These are phyloP conservation scores for Orchestes rusci DNA, from an alignment of 2,888 invertebrate species.

Conservation along the genomic window DNA sequence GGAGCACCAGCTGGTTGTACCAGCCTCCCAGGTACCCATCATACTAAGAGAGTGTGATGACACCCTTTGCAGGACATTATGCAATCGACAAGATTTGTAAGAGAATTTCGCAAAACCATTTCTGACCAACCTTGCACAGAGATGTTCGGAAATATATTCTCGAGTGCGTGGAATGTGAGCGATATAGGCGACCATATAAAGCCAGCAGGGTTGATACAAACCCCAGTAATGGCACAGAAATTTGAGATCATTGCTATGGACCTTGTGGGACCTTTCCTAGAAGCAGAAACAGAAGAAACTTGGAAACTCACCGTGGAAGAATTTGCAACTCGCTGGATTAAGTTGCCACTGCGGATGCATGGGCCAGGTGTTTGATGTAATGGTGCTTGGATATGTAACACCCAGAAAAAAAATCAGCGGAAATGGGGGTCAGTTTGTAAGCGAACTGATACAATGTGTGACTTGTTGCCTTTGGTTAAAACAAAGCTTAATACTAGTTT, in stretches of 20 bases:
- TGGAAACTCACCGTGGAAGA: slow-evolving; percentile 25
- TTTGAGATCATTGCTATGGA: no score
- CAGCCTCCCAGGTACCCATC: slow-evolving; percentile 1
- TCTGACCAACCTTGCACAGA: slow-evolving; percentile 1
- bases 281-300: no score
- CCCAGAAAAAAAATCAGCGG: no score
- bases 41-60: no score
- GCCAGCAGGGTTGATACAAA: slow-evolving; percentile 32
- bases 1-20: slow-evolving; percentile 30
- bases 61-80: no score
- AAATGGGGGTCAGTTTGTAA: no score
- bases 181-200: slow-evolving; percentile 31
- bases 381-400: slow-evolving; percentile 33
- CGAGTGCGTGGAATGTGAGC: slow-evolving; percentile 30
- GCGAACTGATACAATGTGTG: no score
- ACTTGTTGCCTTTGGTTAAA: no score
- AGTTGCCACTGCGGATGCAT: slow-evolving; percentile 25
- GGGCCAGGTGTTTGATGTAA: slow-evolving; percentile 29
- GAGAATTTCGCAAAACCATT: no score
- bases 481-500: no score
- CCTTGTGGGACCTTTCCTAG: no score
- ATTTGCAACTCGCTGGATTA: slow-evolving; percentile 25
- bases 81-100: no score
- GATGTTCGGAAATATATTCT: slow-evolving; percentile 25
- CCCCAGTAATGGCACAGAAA: slow-evolving; percentile 25